These are phyloP conservation scores for Lithobius niger DNA, from an alignment of 1,140 invertebrate species.

Conservation along the genomic window DNA sequence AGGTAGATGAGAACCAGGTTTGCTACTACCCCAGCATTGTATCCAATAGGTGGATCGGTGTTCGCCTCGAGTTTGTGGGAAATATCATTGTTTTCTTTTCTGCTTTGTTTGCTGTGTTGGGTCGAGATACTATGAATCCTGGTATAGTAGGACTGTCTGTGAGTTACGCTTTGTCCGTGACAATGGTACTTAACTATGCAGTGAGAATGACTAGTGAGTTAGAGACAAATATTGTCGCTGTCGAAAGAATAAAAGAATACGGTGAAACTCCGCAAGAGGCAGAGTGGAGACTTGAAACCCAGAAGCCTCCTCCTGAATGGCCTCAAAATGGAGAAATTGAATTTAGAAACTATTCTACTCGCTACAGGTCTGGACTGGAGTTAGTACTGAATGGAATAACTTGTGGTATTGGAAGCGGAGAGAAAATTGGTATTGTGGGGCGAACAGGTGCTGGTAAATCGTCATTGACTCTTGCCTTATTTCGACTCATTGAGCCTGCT, in stretches of 20 bases:
- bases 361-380: slow-evolving; percentile 65
- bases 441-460: too few relatives aligned
- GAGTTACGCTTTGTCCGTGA: not conserved
- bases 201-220: slow-evolving; percentile 46
- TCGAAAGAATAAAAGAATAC: slow-evolving; percentile 49
- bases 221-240: slow-evolving; percentile 49
- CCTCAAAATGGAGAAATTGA: slow-evolving; percentile 55
- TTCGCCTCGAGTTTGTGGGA: not conserved
- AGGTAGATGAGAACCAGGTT: not conserved
- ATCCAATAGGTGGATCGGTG: not conserved
- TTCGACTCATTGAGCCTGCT: too few relatives aligned
- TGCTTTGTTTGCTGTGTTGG: not conserved
- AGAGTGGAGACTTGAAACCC: too few relatives aligned
- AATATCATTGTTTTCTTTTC: not conserved
- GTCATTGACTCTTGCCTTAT: too few relatives aligned
- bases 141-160: not conserved
- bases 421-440: too few relatives aligned
- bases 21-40: slow-evolving; percentile 2
- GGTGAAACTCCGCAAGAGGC: slow-evolving; percentile 18
- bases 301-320: slow-evolving; percentile 49
- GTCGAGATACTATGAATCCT: not conserved
- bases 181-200: slow-evolving; percentile 38
- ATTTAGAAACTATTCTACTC: slow-evolving; percentile 60
- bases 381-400: slow-evolving; percentile 59
- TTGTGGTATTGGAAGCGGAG: too few relatives aligned